Evolutionary conservation across 1,140 invertebrate genomes (phyloP).

Genomic region (Teleogryllus occipitalis): DNA sequence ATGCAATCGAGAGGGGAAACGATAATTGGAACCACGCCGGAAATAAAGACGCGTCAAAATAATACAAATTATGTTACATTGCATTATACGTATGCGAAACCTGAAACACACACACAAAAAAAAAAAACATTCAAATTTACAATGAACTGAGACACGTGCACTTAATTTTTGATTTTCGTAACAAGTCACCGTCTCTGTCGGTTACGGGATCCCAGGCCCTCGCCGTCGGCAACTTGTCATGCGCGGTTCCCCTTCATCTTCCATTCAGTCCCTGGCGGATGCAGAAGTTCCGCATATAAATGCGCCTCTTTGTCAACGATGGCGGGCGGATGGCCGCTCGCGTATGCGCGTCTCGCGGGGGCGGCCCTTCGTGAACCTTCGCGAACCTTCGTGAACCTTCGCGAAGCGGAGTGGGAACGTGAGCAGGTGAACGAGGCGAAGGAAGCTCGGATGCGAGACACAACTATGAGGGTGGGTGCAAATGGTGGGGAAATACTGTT

Average conservation of each 20-base stretch:
- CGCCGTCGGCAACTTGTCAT: background rate
- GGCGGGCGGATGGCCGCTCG: background rate
- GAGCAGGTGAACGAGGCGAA: too few species aligned
- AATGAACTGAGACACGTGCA: background rate
- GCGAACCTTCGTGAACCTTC: too few species aligned
- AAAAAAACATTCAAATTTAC: background rate
- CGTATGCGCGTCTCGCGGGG: background rate
- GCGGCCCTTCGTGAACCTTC: background rate
- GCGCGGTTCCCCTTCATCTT: background rate
- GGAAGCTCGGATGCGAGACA: too few species aligned
- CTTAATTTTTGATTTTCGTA: background rate
- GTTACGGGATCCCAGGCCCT: too few species aligned
- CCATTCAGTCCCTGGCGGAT: background rate
- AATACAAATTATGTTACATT: too few species aligned
- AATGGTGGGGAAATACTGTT: too few species aligned
- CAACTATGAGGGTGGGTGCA: too few species aligned
- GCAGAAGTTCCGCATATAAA: background rate
- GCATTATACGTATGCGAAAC: background rate
- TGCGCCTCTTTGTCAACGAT: background rate
- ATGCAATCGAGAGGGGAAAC: too few species aligned
- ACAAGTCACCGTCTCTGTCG: too few species aligned
- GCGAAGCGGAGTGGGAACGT: too few species aligned
- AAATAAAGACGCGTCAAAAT: too few species aligned
- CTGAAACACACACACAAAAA: background rate
- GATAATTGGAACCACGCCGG: too few species aligned